These are phyloP conservation scores for Parasteatoda lunata DNA, from an alignment of 2,888 invertebrate species.

Conservation along the genomic window DNA sequence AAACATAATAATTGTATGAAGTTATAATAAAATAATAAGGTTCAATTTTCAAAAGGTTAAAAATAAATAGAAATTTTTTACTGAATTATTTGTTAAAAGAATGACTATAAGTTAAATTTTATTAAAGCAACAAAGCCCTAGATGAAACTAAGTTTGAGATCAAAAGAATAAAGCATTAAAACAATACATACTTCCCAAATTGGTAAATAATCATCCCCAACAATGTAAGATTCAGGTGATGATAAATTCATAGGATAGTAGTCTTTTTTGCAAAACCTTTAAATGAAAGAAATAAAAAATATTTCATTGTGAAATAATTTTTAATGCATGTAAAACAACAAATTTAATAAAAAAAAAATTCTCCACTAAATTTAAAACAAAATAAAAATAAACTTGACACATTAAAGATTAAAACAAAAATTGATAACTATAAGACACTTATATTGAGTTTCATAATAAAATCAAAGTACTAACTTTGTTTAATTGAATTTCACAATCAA, in stretches of 20 bases:
- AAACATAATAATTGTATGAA: too few species aligned
- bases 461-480: too few species aligned
- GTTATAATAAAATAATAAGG: too few species aligned
- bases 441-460: not conserved
- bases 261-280: conserved; percentile 88
- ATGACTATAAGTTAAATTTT: too few species aligned
- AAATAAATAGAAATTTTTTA: too few species aligned
- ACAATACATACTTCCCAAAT: conserved; percentile 90
- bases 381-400: not conserved
- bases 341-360: not conserved
- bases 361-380: not conserved
- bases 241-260: conserved; percentile 92
- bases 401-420: not conserved
- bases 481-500: too few species aligned
- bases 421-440: conserved; percentile 3
- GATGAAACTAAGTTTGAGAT: too few species aligned
- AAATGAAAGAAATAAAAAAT: not conserved
- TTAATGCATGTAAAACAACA: not conserved
- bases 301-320: not conserved
- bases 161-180: not conserved
- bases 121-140: too few species aligned
- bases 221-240: conserved; percentile 90
- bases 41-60: too few species aligned
- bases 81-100: too few species aligned
- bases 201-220: conserved; percentile 94